Evolutionary conservation across 2,113 vertebrate genomes (phyloP), one percentile per base, ranked within the genome.

Genomic region (Cyprinodon variegatus): DNA sequence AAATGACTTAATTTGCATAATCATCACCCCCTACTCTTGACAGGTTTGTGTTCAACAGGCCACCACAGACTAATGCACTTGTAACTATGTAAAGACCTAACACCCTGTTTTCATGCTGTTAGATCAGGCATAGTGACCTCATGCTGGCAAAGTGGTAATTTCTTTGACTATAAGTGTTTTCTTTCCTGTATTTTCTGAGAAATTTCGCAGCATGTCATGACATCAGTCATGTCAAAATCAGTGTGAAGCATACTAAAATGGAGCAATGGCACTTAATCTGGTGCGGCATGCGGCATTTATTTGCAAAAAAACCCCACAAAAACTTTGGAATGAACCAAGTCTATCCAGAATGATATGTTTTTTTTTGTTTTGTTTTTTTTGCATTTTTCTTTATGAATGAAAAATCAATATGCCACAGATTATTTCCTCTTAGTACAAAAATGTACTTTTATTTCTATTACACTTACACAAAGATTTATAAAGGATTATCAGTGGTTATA

Each of bases 141-240:
- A 39, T 53, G 66, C 66, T 66, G 78, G 45, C 39, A 1, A 68
- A 80, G 74, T 61, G 83, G 66, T 70, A 53, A 82, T 90, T 80
- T 83, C 66, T 76, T 22, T 61, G 66, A 71, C 46, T 9, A 29
- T n/a, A 38, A 82, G 68, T 68, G 65, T 61, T 60, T 79, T 82
- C 66, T 64, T 57, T 67, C 65, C 48, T n/a, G 66, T 68, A 36
- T 67, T 78, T 46, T 11, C 41, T 29, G 71, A 40, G 43, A 61
- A 70, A 71, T 68, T 65, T 74, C 64, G 41, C 68, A 74, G 68
- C 68, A 9, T 62, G 63, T 41, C 7, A 1, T 78, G 57, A 82
- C 76, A 63, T 77, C 66, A 72, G 66, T 81, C 10, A 1, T 72
- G 71, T 70, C 3, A 14, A 78, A 77, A 53, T 76, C 53, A 61